phyloP scores from a whole-genome alignment of 2,888 invertebrate species.

The Criorhina ranunculi region DNA sequence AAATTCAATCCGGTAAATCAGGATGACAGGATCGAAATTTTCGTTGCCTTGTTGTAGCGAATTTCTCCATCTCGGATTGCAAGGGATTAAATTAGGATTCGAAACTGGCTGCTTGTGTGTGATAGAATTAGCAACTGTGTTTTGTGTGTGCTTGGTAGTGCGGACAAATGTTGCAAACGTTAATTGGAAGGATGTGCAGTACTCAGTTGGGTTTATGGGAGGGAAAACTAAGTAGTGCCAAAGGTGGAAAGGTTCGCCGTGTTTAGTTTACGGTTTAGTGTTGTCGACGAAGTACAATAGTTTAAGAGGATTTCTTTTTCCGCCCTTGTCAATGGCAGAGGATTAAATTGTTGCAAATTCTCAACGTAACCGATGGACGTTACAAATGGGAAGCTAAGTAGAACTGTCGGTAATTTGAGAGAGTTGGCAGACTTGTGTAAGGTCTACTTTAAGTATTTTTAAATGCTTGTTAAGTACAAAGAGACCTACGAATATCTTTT shows the following conservation, averaged over 20 bases:
- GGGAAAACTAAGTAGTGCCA: constrained; percentile 61
- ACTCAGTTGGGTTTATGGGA: constrained; percentile 16
- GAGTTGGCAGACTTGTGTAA: too few species aligned
- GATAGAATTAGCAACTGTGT: constrained; percentile 52
- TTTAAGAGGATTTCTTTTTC: constrained; percentile 63
- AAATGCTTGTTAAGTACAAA: too few species aligned
- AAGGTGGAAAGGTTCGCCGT: constrained; percentile 48
- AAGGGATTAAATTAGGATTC: constrained; percentile 58
- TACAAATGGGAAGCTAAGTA: constrained; percentile 13
- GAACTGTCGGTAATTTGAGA: too few species aligned
- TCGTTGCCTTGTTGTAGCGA: background rate
- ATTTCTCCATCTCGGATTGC: constrained; percentile 24
- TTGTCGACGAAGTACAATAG: constrained; percentile 50
- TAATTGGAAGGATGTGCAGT: constrained; percentile 52
- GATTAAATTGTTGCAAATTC: constrained; percentile 61
- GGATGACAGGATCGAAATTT: constrained; percentile 54
- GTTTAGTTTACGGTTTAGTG: constrained; percentile 57
- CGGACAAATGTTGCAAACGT: constrained; percentile 56
- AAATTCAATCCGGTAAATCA: constrained; percentile 69
- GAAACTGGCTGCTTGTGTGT: constrained; percentile 25
- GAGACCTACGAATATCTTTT: too few species aligned
- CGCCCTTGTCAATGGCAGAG: constrained; percentile 47
- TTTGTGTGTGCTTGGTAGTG: constrained; percentile 31
- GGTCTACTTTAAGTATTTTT: too few species aligned
- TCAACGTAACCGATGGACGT: background rate